Evolutionary conservation across 2,113 vertebrate species (phyloP).

Genomic region (Herpailurus yagouaroundi): DNA sequence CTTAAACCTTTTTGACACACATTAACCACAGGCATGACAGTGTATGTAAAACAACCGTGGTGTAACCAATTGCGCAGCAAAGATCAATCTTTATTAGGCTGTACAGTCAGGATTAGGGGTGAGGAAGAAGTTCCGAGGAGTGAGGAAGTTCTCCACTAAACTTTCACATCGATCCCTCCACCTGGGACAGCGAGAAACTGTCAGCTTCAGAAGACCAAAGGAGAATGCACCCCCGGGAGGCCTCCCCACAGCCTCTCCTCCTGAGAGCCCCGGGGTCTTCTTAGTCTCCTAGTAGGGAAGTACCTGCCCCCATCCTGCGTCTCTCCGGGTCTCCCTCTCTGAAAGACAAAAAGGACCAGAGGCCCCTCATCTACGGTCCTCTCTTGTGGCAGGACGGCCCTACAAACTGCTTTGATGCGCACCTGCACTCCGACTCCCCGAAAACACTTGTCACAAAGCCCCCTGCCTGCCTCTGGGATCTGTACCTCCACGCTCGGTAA

Average conservation of each 20-base stretch:
- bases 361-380: background rate
- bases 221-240: rapidly evolving
- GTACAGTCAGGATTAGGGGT: background rate
- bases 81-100: background rate
- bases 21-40: background rate
- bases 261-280: too few relatives aligned
- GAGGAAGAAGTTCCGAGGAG: background rate
- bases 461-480: background rate
- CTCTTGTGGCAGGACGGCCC: background rate
- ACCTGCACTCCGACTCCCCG: background rate
- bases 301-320: background rate
- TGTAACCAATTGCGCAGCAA: background rate
- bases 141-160: background rate
- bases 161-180: background rate
- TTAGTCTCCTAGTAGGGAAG: background rate
- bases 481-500: background rate
- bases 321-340: background rate
- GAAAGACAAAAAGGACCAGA: background rate
- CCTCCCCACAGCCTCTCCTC: background rate
- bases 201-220: background rate
- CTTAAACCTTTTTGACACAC: conserved; percentile 44
- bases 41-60: background rate
- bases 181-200: background rate
- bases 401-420: background rate
- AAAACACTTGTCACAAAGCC: background rate